Base-by-base conservation (phyloP, 1,140 invertebrate species). In the Pomphorhynchus laevis region DNA sequence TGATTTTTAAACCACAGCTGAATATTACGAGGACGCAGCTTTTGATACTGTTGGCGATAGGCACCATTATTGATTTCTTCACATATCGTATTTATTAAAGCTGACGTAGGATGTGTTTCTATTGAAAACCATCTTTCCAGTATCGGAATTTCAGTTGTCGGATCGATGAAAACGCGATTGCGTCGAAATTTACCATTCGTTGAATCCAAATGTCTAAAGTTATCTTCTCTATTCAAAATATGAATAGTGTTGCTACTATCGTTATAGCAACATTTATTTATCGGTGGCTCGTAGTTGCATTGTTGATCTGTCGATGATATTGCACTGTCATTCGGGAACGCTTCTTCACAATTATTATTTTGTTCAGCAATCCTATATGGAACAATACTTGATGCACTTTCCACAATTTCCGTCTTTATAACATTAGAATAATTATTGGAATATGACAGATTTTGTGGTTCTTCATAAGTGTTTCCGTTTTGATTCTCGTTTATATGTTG, bases 101-200 rank as follows among this genome's bases (percentile, higher is more conserved):
- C 32, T 11, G 32, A 35, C 32, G 37, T 34, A 5, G 42, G 42
- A 60, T 91, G 82, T 20, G 82, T 89, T 59, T 89, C 86, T 51
- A 77, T 67, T n/a, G 69, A 67, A 53, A 91, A 91, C 80, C 82
- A 91, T 50, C 76, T 73, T 53, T 91, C 82, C 40, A 93, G 61
- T 46, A 76, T 67, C 4, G 82, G 82, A 34, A 93, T 82, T 64
- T 93, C 84, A 18, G 76, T 79, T 11, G 89, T 74, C 0, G 82
- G 84, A 60, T 93, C 84, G 47, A 93, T 93, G 54, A 93, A 93
- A n/a, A 82, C 89, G 44, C 84, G 66, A 55, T 86, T 89, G 24
- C 82, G 66, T 32, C 43, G 34, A 3, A 16, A 35, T 52, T 40
- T 51, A 54, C 36, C 55, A 55, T 14, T 58, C 14, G 5, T 8